A percentile compares a stretch with the other conserved stretches of the same genome.
Evolutionary conservation across 2,888 invertebrate species (phyloP).

Genomic region (Helleia helle): DNA sequence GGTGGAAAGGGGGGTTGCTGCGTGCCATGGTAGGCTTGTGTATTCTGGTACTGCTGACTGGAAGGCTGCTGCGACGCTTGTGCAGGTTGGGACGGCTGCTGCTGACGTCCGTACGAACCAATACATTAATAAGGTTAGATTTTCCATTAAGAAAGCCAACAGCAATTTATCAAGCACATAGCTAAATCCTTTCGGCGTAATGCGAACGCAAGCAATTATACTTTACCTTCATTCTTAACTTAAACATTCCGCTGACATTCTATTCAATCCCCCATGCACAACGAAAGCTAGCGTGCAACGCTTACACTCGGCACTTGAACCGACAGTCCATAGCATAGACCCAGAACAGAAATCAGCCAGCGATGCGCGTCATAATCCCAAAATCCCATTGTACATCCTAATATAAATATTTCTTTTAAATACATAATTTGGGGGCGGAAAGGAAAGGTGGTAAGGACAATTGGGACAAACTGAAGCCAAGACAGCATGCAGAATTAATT

Average conservation of each 20-base stretch:
- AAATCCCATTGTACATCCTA: slow-evolving; percentile 13
- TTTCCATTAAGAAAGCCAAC: slow-evolving; percentile 66
- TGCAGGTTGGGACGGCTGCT: slow-evolving; percentile 72
- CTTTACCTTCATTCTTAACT: slow-evolving; percentile 58
- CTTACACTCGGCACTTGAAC: slow-evolving; percentile 52
- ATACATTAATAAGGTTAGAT: slow-evolving; percentile 75
- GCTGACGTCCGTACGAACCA: slow-evolving; percentile 75
- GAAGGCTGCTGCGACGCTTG: slow-evolving; percentile 70
- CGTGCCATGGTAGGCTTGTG: slow-evolving; percentile 72
- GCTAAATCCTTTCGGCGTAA: slow-evolving; percentile 56
- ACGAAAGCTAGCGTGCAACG: slow-evolving; percentile 73
- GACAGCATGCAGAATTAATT: slow-evolving; percentile 68
- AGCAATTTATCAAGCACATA: slow-evolving; percentile 67
- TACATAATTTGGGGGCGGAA: slow-evolving; percentile 14
- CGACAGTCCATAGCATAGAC: slow-evolving; percentile 51
- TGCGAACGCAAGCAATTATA: slow-evolving; percentile 62
- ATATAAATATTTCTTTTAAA: slow-evolving; percentile 5
- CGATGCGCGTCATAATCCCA: slow-evolving; percentile 30
- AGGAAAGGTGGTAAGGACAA: slow-evolving; percentile 36
- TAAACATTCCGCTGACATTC: slow-evolving; percentile 63
- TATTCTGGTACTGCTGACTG: slow-evolving; percentile 68
- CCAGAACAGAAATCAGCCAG: slow-evolving; percentile 44
- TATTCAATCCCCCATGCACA: slow-evolving; percentile 70
- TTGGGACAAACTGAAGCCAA: slow-evolving; percentile 63
- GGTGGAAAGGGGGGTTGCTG: slow-evolving; percentile 69